Conservation (phyloP, 2,797 vertebrate genomes). For the Amniataba percoides region DNA sequence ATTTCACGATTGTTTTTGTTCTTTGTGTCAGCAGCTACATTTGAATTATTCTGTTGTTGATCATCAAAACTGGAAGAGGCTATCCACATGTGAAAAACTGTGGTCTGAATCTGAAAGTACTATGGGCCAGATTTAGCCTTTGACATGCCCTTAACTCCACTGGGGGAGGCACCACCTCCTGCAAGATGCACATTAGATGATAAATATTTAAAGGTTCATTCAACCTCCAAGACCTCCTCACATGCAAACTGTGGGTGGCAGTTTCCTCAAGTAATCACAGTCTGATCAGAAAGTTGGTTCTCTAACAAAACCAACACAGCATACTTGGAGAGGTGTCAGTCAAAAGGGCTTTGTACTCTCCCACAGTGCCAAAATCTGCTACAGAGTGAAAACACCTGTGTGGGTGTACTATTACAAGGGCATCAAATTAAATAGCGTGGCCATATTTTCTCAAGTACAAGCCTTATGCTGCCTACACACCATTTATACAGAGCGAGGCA, state of each 20-base stretch:
- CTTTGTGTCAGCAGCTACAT: conserved; percentile 13
- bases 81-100: not conserved
- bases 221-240: not conserved
- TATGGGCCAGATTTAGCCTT: not conserved
- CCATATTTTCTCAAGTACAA: not conserved
- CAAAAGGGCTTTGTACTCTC: not conserved
- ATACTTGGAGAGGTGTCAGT: not conserved
- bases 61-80: not conserved
- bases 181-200: conserved; percentile 7
- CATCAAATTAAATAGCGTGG: conserved; percentile 1
- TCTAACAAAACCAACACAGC: not conserved
- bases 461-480: not conserved
- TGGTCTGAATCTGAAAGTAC: conserved; percentile 8
- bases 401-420: not conserved
- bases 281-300: not conserved
- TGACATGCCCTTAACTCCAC: conserved; percentile 1
- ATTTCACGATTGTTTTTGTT: conserved; percentile 46
- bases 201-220: conserved; percentile 27
- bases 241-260: not conserved
- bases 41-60: not conserved
- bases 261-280: not conserved
- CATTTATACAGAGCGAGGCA: not conserved
- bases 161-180: not conserved
- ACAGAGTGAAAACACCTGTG: not conserved
- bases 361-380: not conserved